These are phyloP conservation scores for Hylaeus anthracinus DNA, from an alignment of 1,140 invertebrate species.

Conservation along the genomic window DNA sequence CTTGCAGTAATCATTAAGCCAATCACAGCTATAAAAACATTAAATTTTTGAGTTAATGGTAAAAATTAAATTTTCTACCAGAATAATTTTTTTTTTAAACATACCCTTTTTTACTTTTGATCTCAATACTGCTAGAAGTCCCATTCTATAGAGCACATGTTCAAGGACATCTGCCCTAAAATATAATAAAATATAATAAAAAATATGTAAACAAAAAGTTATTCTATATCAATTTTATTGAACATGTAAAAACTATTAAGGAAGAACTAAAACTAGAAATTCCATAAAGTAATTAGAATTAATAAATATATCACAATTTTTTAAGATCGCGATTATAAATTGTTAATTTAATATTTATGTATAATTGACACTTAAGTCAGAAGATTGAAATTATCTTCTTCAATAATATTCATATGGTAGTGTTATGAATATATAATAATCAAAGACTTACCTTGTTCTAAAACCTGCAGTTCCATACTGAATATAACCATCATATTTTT, in stretches of 20 bases:
- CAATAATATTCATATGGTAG: constrained; percentile 15
- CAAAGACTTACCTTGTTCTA: constrained; percentile 82
- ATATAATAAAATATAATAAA: constrained; percentile 56
- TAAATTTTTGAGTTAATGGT: constrained; percentile 53
- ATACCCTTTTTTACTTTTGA: constrained; percentile 90
- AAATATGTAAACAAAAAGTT: constrained; percentile 12
- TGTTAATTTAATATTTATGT: not conserved
- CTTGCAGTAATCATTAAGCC: constrained; percentile 99
- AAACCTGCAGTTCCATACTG: constrained; percentile 89
- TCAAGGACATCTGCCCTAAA: constrained; percentile 90
- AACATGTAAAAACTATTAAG: not conserved
- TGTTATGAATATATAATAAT: constrained; percentile 8
- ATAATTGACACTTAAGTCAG: too few species aligned
- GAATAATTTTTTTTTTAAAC: constrained; percentile 34
- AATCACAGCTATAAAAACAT: constrained; percentile 82
- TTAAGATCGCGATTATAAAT: not conserved
- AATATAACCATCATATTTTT: constrained; percentile 72
- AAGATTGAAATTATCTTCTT: not conserved
- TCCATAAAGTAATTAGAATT: too few species aligned
- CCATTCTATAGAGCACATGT: constrained; percentile 96
- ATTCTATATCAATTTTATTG: constrained; percentile 9
- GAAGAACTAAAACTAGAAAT: too few species aligned
- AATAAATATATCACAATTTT: too few species aligned
- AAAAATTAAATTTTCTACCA: constrained; percentile 29
- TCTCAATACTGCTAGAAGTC: constrained; percentile 92